Evolutionary conservation across 64 coral and sea anemone genomes (phyloP), one percentile per base, ranked within the genome.

Genomic region (Pocillopora damicornis): DNA sequence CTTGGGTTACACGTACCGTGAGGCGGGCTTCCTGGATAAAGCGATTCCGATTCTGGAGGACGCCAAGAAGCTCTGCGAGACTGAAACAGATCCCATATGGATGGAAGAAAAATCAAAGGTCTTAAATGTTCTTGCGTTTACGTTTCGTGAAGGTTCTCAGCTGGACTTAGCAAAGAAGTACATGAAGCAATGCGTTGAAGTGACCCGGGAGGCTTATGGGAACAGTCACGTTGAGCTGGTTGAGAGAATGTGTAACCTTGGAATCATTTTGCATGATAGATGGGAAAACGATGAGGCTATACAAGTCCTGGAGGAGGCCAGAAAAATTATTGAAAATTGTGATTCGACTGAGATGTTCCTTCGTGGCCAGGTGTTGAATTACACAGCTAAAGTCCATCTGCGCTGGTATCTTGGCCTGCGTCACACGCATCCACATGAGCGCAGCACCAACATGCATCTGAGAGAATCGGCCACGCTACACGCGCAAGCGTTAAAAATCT

Each of bases 331-430:
- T 12, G 84, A 94, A 75, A 56, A 77, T 11, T 75, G 86, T n/a
- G 89, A 89, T 20, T 36, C 35, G 12, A 37, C 86, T n/a, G 77
- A 88, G 13, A 25, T 76, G 1, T 73, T 90, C 15, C 62, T 92
- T 66, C 61, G 75, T 13, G 90, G 83, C 11, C 90, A 92, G 68
- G 94, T 95, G 26, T 66, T 87, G 14, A 95, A 95, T 58, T 95
- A 95, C 81, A 95, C 94, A 2, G 94, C 94, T 15, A 95, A 95
- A 59, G 88, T 95, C 15, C 89, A 92, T 62, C 81, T 95, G 0
- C 87, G 94, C 14, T 92, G 87, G 94, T 86, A 92, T 59, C 87
- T 95, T 6, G 90, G 90, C 0, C 58, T 95, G 18, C 77, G 38
- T 12, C 85, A 86, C 67, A 86, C 76, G 11, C 74, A 87, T 36